Evolutionary conservation across 1,140 invertebrate species (phyloP).

Genomic region (Zaprionus nigranus): DNA sequence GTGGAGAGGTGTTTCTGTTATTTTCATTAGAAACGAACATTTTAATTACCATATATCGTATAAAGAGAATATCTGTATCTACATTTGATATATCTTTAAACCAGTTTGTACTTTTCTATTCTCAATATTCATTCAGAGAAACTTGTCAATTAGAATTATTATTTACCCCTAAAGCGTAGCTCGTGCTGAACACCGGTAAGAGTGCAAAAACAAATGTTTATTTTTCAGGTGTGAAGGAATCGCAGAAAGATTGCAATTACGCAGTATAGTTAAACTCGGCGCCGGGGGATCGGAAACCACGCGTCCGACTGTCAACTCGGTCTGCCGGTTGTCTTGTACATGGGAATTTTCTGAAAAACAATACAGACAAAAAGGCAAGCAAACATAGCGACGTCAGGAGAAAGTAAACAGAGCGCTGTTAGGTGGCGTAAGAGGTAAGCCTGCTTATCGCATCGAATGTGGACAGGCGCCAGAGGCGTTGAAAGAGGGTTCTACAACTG

Average conservation of each 20-base stretch:
- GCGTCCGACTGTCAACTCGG: neutral
- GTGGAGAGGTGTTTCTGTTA: neutral
- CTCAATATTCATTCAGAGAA: neutral
- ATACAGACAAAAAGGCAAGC: neutral
- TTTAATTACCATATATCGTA: too few relatives aligned
- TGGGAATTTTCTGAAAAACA: slow-evolving; percentile 4
- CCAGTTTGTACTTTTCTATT: too few relatives aligned
- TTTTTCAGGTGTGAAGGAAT: slow-evolving; percentile 24
- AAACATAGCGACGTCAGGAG: slow-evolving; percentile 6
- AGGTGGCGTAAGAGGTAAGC: slow-evolving; percentile 15
- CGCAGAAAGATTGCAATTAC: slow-evolving; percentile 45
- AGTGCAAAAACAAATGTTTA: slow-evolving; percentile 3
- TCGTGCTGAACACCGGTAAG: neutral
- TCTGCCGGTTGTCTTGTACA: slow-evolving; percentile 5
- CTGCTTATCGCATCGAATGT: slow-evolving; percentile 32
- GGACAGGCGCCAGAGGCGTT: slow-evolving; percentile 14
- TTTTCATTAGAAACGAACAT: neutral
- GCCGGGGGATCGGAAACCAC: neutral
- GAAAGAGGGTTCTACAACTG: neutral
- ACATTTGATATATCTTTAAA: too few relatives aligned
- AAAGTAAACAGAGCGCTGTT: slow-evolving; percentile 18
- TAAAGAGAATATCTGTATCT: too few relatives aligned
- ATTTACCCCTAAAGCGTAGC: neutral
- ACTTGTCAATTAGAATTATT: neutral
- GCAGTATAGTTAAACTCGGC: slow-evolving; percentile 29